These are phyloP conservation scores for Rhinoderma darwinii DNA, from an alignment of 2,113 vertebrate genomes.

Conservation along the genomic window DNA sequence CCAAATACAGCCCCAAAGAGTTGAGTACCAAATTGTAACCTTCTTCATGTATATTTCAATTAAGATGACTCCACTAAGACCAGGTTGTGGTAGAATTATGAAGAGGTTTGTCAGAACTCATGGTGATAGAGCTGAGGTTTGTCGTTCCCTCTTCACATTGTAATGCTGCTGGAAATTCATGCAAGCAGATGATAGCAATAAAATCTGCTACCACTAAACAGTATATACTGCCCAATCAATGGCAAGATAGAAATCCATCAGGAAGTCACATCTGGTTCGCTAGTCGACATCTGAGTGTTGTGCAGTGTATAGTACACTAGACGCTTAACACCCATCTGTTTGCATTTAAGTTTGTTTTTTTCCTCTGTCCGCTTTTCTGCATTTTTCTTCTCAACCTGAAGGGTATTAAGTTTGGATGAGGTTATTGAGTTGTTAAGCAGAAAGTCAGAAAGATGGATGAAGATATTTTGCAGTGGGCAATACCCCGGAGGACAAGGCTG, in stretches of 20 bases:
- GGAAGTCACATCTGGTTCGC: constrained; percentile 41
- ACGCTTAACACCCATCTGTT: constrained; percentile 67
- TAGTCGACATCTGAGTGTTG: constrained; percentile 43
- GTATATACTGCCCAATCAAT: constrained; percentile 42
- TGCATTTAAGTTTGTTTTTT: constrained; percentile 64
- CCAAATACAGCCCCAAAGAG: not conserved
- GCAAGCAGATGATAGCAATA: constrained; percentile 25
- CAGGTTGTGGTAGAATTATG: not conserved
- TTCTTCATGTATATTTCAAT: not conserved
- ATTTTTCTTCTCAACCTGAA: constrained; percentile 69
- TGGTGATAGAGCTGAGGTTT: constrained; percentile 17
- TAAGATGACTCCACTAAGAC: not conserved
- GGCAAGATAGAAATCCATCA: constrained; percentile 50
- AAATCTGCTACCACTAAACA: constrained; percentile 36
- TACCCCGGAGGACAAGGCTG: constrained; percentile 60
- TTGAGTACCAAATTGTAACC: not conserved
- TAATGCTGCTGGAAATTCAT: constrained; percentile 28
- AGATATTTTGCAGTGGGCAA: constrained; percentile 66
- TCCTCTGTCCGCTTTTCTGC: constrained; percentile 24
- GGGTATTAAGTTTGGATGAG: constrained; percentile 72
- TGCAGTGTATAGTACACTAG: constrained; percentile 30
- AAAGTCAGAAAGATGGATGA: constrained; percentile 73
- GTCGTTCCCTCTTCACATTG: not conserved
- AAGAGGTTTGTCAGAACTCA: constrained; percentile 17
- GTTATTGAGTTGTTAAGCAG: constrained; percentile 70